Evolutionary conservation across 2,113 vertebrate genomes (phyloP).

Genomic region (Uria aalge): DNA sequence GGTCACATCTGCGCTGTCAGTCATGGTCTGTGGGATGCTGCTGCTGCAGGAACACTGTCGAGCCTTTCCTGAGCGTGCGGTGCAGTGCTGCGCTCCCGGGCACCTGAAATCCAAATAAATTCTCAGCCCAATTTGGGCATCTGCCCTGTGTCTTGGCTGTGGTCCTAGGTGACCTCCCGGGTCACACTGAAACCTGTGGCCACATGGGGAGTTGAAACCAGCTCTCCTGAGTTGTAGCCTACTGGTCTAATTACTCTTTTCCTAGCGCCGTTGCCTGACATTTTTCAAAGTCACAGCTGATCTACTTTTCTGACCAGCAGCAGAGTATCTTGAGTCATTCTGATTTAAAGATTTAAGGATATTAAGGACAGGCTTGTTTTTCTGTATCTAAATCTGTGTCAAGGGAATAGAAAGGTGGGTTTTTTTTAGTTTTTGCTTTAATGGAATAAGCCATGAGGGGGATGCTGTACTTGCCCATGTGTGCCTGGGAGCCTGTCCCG

Average conservation of each 20-base stretch:
- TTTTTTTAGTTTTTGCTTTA: background rate
- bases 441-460: background rate
- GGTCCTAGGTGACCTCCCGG: background rate
- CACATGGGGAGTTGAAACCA: background rate
- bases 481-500: background rate
- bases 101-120: background rate
- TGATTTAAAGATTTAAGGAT: background rate
- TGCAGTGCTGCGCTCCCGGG: accelerated
- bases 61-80: accelerated
- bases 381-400: background rate
- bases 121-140: background rate
- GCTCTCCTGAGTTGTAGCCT: background rate
- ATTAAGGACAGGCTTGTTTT: background rate
- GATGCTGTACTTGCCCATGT: background rate
- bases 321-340: background rate
- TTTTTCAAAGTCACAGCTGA: background rate
- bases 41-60: accelerated
- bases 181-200: background rate
- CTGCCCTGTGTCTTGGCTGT: background rate
- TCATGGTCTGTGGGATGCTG: background rate
- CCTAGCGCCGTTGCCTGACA: background rate
- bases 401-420: background rate
- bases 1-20: accelerated
- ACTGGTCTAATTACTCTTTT: background rate
- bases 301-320: background rate